Conservation (phyloP, 2,113 vertebrate genomes). For the Cygnus atratus region DNA sequence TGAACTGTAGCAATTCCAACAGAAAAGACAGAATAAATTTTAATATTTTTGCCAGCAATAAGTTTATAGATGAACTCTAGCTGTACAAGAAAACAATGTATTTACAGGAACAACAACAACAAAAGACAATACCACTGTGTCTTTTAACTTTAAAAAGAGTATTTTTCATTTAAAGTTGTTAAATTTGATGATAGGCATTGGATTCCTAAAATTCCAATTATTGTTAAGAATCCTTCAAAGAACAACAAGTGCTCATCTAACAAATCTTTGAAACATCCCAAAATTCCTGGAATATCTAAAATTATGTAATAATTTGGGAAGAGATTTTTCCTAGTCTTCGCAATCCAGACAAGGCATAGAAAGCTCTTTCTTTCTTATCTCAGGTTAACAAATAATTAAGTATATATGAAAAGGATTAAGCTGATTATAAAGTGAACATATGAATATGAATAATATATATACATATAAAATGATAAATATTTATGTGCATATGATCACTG, state of each 20-base stretch:
- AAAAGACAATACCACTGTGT: background rate
- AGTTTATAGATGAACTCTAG: background rate
- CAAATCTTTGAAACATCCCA: background rate
- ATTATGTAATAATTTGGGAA: background rate
- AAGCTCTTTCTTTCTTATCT: background rate
- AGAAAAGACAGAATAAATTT: background rate
- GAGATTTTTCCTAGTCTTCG: background rate
- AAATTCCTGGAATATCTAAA: background rate
- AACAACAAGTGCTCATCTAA: background rate
- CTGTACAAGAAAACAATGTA: rapidly evolving
- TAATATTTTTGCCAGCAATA: background rate
- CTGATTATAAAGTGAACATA: background rate
- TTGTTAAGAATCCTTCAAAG: background rate
- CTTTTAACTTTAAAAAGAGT: background rate
- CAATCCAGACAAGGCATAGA: background rate
- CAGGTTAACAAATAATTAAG: background rate
- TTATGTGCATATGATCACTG: background rate
- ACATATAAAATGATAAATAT: background rate
- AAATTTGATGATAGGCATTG: background rate
- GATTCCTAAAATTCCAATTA: background rate
- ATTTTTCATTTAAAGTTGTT: background rate
- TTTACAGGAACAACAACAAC: background rate
- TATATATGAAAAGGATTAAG: background rate
- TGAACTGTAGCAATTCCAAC: background rate
- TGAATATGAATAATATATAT: background rate